phyloP scores from a whole-genome alignment of 2,888 invertebrate species.

The Dyspetes luteomarginatus region DNA sequence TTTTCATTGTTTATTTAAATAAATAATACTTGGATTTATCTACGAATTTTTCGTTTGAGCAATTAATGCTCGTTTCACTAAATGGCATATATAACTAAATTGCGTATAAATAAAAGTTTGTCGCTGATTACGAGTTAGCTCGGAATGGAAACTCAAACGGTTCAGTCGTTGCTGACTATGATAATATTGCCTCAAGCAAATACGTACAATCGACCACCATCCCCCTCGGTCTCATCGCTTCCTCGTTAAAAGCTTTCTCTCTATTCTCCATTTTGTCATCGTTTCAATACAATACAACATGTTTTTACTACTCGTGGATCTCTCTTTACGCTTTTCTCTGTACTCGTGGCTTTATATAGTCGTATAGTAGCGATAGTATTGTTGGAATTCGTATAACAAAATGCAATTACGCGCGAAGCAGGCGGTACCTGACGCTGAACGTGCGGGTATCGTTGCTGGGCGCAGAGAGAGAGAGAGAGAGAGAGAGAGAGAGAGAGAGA shows the following conservation, averaged over 20 bases:
- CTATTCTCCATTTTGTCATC: conserved; percentile 62
- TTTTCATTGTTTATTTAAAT: too few relatives aligned
- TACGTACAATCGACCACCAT: background rate
- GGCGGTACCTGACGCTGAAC: conserved; percentile 40
- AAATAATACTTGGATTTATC: too few relatives aligned
- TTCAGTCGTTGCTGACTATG: background rate
- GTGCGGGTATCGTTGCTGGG: background rate
- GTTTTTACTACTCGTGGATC: conserved; percentile 64
- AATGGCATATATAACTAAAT: too few relatives aligned
- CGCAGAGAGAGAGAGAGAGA: background rate
- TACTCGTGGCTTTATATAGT: background rate
- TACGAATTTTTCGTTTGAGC: too few relatives aligned
- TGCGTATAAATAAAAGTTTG: background rate
- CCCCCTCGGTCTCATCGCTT: background rate
- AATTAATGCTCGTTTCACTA: too few relatives aligned
- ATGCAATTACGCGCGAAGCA: conserved; percentile 56
- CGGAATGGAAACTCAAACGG: too few relatives aligned
- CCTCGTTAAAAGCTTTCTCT: conserved; percentile 9
- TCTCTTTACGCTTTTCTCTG: conserved; percentile 31
- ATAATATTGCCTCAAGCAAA: background rate
- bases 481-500: conserved; percentile 31
- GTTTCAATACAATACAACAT: conserved; percentile 66
- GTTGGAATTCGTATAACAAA: conserved; percentile 63
- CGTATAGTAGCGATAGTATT: conserved; percentile 41
- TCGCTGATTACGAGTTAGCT: background rate